phyloP scores from a whole-genome alignment of 37 sponge, comb jelly and placozoan species.

The Oscarella lobularis region DNA sequence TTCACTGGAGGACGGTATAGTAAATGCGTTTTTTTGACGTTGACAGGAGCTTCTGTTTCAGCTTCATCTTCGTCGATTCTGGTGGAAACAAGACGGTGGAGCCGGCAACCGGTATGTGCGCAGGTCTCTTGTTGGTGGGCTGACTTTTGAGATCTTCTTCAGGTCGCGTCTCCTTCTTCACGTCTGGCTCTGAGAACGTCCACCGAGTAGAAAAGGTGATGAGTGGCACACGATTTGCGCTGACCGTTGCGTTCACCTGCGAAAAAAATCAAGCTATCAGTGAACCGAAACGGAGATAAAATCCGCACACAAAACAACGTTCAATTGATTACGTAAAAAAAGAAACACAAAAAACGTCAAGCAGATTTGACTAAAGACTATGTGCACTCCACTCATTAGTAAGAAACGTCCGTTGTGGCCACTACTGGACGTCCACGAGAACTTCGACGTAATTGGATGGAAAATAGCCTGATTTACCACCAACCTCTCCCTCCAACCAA shows the following conservation, averaged over 20 bases:
- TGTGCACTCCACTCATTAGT: background rate
- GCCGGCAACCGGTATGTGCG: slow-evolving; percentile 16
- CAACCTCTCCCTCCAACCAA: slow-evolving; percentile 84
- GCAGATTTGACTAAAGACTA: background rate
- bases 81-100: slow-evolving; percentile 19
- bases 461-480: slow-evolving; percentile 73
- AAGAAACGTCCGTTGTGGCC: background rate
- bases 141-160: background rate
- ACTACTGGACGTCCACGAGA: slow-evolving; percentile 30
- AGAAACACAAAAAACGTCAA: background rate
- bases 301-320: background rate
- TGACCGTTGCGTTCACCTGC: slow-evolving; percentile 38
- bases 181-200: slow-evolving; percentile 36
- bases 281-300: slow-evolving; percentile 1
- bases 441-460: slow-evolving; percentile 84
- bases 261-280: slow-evolving; percentile 19
- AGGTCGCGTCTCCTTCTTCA: slow-evolving; percentile 39
- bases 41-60: background rate
- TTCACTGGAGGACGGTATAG: slow-evolving; percentile 22
- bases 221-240: slow-evolving; percentile 23
- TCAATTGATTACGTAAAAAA: background rate
- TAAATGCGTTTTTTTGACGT: background rate
- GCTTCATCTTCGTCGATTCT: slow-evolving; percentile 16
- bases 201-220: slow-evolving; percentile 27
- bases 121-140: background rate